Conservation (phyloP, 1,140 invertebrate genomes). For the Sarcophaga bullata region DNA sequence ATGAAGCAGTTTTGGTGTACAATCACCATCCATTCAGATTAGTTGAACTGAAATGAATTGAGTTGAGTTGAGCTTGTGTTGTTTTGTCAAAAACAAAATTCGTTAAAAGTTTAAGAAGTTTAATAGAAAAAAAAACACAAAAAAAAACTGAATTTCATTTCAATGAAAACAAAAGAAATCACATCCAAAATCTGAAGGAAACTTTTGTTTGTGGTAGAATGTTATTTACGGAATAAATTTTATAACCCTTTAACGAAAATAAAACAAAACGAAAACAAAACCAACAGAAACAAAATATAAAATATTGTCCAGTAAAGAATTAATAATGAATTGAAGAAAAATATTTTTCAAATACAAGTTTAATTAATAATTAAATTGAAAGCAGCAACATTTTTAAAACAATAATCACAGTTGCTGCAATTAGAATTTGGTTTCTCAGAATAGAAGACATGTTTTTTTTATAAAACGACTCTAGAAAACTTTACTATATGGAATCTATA, state of each 20-base stretch:
- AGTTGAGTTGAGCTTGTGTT: not conserved
- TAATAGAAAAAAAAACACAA: conserved; percentile 7
- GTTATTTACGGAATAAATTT: conserved; percentile 1
- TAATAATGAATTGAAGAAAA: not conserved
- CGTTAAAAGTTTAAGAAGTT: conserved; percentile 21
- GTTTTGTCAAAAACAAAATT: conserved; percentile 27
- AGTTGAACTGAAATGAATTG: too few relatives aligned
- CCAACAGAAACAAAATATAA: too few relatives aligned
- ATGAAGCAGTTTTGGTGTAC: not conserved
- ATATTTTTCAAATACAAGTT: not conserved
- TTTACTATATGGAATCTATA: too few relatives aligned
- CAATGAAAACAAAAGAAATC: conserved; percentile 8
- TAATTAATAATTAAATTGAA: not conserved
- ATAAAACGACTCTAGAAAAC: too few relatives aligned
- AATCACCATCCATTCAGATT: not conserved
- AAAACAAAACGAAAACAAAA: not conserved
- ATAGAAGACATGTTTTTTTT: too few relatives aligned
- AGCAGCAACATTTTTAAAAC: too few relatives aligned
- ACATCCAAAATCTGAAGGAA: not conserved
- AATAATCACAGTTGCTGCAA: too few relatives aligned
- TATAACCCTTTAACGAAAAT: conserved; percentile 3
- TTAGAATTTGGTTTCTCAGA: too few relatives aligned
- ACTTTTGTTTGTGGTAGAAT: not conserved
- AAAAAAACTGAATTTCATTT: conserved; percentile 17
- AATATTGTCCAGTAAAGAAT: too few relatives aligned